Percentiles rank a stretch among this genome's conserved stretches.
Conservation (phyloP, 2,113 vertebrate species). For the Lagopus leucura region DNA sequence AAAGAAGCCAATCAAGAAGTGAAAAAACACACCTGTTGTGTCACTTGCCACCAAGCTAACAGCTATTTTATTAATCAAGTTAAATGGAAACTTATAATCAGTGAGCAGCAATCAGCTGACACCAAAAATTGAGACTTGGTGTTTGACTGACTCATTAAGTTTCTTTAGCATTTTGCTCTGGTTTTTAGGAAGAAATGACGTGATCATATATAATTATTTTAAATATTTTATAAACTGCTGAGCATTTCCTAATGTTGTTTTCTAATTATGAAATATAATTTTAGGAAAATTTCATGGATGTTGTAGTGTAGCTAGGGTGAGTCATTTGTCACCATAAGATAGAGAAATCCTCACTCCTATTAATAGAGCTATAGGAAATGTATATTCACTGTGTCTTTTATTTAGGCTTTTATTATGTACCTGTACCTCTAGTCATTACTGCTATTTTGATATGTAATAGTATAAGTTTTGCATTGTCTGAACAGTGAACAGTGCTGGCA, state of each 20-base stretch:
- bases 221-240: conserved; percentile 84
- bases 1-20: background rate
- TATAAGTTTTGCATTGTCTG: conserved; percentile 37
- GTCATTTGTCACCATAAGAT: conserved; percentile 66
- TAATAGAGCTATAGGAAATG: conserved; percentile 46
- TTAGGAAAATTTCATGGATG: conserved; percentile 69
- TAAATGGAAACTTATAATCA: conserved; percentile 55
- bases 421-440: conserved; percentile 25
- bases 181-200: conserved; percentile 78
- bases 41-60: background rate
- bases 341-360: conserved; percentile 58
- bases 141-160: conserved; percentile 67
- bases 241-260: conserved; percentile 66
- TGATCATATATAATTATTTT: conserved; percentile 80
- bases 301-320: conserved; percentile 51
- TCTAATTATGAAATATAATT: conserved; percentile 72
- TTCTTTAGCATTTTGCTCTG: conserved; percentile 56
- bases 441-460: conserved; percentile 29
- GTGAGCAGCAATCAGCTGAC: conserved; percentile 42
- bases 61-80: conserved; percentile 28
- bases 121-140: background rate
- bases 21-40: background rate
- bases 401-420: conserved; percentile 43
- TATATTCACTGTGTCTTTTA: conserved; percentile 16
- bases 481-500: conserved; percentile 14